Conservation (phyloP, 1,140 invertebrate species). For the Drosophila pseudoananassae region DNA sequence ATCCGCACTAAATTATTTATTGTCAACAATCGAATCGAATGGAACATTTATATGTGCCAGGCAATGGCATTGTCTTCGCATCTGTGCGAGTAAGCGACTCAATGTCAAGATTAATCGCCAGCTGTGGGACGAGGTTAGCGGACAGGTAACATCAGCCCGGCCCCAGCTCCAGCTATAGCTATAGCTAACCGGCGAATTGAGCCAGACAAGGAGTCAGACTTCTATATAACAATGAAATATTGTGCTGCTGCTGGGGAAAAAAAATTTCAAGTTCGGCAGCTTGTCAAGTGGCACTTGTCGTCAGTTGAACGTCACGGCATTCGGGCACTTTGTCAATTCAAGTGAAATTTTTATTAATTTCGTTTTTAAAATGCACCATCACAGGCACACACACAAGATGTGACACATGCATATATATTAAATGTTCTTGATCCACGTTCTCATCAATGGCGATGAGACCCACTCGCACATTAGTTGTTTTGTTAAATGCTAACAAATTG, state of each 20-base stretch:
- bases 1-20: slow-evolving; percentile 64
- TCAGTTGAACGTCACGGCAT: slow-evolving; percentile 81
- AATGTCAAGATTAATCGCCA: slow-evolving; percentile 82
- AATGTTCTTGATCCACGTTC: slow-evolving; percentile 44
- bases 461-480: slow-evolving; percentile 56
- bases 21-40: slow-evolving; percentile 59
- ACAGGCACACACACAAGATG: slow-evolving; percentile 28
- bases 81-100: slow-evolving; percentile 30
- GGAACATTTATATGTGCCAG: slow-evolving; percentile 59
- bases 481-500: slow-evolving; percentile 80
- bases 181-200: slow-evolving; percentile 25
- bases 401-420: slow-evolving; percentile 39
- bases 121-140: slow-evolving; percentile 73
- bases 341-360: slow-evolving; percentile 83
- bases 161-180: slow-evolving; percentile 1
- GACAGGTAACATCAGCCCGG: slow-evolving; percentile 44
- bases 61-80: slow-evolving; percentile 14
- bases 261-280: slow-evolving; percentile 79
- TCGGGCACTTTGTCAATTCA: slow-evolving; percentile 83
- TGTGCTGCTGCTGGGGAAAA: slow-evolving; percentile 41
- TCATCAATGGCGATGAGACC: slow-evolving; percentile 51
- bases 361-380: slow-evolving; percentile 70
- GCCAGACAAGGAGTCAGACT: slow-evolving; percentile 49
- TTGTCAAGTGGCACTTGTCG: slow-evolving; percentile 83
- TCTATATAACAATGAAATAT: slow-evolving; percentile 77